Percentiles rank a stretch among this genome's conserved stretches.
These are phyloP conservation scores for Hypsopygia costalis DNA, from an alignment of 2,888 invertebrate genomes.

Conservation along the genomic window DNA sequence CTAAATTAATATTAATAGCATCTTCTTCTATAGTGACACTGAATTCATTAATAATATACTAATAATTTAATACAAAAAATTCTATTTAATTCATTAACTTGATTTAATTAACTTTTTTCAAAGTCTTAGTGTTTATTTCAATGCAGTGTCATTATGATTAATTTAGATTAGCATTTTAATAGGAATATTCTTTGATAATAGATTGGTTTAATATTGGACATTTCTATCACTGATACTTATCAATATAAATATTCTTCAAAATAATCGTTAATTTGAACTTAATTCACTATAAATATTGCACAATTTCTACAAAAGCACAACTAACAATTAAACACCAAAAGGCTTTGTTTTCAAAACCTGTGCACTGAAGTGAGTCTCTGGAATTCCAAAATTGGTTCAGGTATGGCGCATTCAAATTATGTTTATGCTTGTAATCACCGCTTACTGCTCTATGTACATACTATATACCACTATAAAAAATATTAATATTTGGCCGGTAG, in stretches of 20 bases:
- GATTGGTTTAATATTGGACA: no score
- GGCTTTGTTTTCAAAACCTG: conserved; percentile 12
- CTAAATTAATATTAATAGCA: not conserved
- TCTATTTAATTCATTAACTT: no score
- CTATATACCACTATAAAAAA: conserved; percentile 21
- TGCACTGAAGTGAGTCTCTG: conserved; percentile 21
- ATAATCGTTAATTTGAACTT: not conserved
- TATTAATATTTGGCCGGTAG: conserved; percentile 33
- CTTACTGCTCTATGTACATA: conserved; percentile 28
- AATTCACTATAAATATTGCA: conserved; percentile 13
- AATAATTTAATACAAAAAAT: no score
- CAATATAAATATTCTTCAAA: not conserved
- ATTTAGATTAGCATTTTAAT: no score
- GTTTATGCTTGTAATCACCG: conserved; percentile 36
- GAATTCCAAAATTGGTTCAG: conserved; percentile 49
- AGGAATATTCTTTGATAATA: no score
- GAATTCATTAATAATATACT: no score
- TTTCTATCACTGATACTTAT: no score
- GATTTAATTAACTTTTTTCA: no score
- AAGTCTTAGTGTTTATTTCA: no score
- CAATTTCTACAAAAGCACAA: conserved; percentile 15
- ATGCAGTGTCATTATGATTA: no score
- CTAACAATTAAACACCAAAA: conserved; percentile 15
- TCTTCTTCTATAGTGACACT: not conserved
- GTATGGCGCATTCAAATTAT: conserved; percentile 53